Percentiles rank a stretch among this genome's conserved stretches.
phyloP scores from a whole-genome alignment of 1,140 invertebrate genomes.

The Polyergus mexicanus region DNA sequence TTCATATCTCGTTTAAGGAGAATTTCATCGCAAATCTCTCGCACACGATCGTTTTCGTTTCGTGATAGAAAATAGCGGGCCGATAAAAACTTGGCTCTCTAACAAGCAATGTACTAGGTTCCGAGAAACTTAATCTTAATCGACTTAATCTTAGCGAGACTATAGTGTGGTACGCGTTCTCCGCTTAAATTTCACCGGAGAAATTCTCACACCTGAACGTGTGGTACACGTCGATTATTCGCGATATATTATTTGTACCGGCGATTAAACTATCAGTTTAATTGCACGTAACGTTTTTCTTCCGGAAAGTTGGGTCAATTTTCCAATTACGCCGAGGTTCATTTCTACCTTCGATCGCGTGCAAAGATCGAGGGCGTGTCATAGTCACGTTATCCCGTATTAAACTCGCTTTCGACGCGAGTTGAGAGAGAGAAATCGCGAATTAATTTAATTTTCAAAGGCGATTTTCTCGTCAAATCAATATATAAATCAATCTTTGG shows the following conservation, averaged over 20 bases:
- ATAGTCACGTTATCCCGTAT: background rate
- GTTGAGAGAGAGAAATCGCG: background rate
- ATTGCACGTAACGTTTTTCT: constrained; percentile 54
- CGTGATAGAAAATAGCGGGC: background rate
- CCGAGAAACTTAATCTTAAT: background rate
- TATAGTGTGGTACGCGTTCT: constrained; percentile 19
- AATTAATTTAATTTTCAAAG: constrained; percentile 26
- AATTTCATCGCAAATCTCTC: background rate
- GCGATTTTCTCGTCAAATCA: background rate
- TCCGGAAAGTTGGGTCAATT: constrained; percentile 36
- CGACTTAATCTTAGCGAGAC: constrained; percentile 42
- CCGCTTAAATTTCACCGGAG: constrained; percentile 46
- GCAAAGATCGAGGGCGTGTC: constrained; percentile 8
- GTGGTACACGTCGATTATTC: constrained; percentile 27
- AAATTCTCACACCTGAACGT: constrained; percentile 34
- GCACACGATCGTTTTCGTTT: constrained; percentile 1
- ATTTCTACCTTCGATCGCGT: constrained; percentile 40
- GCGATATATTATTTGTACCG: constrained; percentile 44
- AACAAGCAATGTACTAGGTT: constrained; percentile 36
- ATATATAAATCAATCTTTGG: constrained; percentile 11
- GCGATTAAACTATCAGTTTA: constrained; percentile 46
- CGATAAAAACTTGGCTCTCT: constrained; percentile 46
- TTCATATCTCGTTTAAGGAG: background rate
- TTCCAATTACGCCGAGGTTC: constrained; percentile 32
- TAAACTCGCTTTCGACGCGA: constrained; percentile 20